Evolutionary conservation across 2,113 vertebrate species (phyloP), one percentile per base, ranked within the genome.

Genomic region (Centropristis striata): DNA sequence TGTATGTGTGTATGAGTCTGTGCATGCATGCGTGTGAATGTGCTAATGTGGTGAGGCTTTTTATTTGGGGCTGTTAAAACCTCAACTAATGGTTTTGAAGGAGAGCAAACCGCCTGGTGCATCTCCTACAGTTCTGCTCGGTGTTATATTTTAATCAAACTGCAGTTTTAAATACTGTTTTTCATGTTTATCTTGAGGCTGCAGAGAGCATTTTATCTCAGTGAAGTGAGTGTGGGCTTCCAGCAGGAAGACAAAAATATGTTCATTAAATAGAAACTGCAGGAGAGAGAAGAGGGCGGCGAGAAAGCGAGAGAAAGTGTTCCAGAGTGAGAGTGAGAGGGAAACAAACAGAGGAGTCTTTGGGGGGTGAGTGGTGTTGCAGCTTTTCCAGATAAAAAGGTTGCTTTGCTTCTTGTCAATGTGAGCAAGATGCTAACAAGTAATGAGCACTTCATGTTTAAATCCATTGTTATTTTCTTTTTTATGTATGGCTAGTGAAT

Each of bases 221-320:
- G 0, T 16, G 49, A 18, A 67, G 25, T 28, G 67, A 57, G 66
- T 1, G 4, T 71, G 65, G 23, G 27, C 46, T 64, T 36, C 28
- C 44, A 78, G 47, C 51, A 68, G 51, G 21, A 50, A 67, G 46
- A 21, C 1, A 28, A 16, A 65, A 54, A 65, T 57, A 32, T 55
- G 46, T 75, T 83, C n/a, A 77, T 80, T 60, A 78, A 74, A 80
- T 53, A 50, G 75, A 73, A 59, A 23, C 63, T 71, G 75, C 50
- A 39, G 50, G 44, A 66, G 63, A 32, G 58, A 16, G 42, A 72
- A 51, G 57, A 60, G 11, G 57, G 37, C 11, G 63, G n/a, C 28
- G 21, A 21, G 32, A 5, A 49, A 25, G 69, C 47, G 28, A 20
- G 55, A 69, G 61, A 61, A 63, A 63, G 41, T 61, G 39, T 78